Evolutionary conservation across 2,797 vertebrate species (phyloP), one percentile per base, ranked within the genome.

Genomic region (Phyllotis vaccarum): DNA sequence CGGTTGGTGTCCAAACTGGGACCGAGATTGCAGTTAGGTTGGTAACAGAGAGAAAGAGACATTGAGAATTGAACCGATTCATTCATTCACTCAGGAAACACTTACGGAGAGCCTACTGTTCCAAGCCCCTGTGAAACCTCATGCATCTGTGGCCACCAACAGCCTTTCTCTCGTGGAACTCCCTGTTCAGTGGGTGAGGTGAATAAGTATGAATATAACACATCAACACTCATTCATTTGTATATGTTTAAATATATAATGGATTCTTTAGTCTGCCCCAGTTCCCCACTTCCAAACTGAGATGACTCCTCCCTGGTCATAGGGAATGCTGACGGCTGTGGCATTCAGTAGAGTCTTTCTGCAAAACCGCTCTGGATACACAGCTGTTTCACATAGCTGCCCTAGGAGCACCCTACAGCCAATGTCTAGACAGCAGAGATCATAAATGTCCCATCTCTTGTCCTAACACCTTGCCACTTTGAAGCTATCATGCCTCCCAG

Each of bases 111-210:
- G 37, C 52, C 22, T 29, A 31, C 54, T 54, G 2, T 78, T 75
- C 66, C 85, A 81, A 54, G 46, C 52, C 40, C 87, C 82, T 66
- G 66, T 56, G 72, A 96, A 96, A 56, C 72, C 52, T 83, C 80
- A 56, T 82, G 88, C 52, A 87, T n/a, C 62, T 56, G 3, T 46
- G 34, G 14, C 52, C 52, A 43, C 46, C 31, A 49, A 79, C 13
- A 91, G 31, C 43, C 21, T 5, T 31, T 46, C 66, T 81, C 27
- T 92, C 46, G 1, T 11, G 46, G n/a, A 64, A 37, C 62, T 93
- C n/a, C 22, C 80, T 83, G 62, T 89, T 78, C 31, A 70, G 54
- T 21, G 22, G 8, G 43, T 92, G n/a, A 49, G 52, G 49, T 0
- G 72, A 29, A 75, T 1, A 54, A 95, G 54, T 46, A 78, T 2